A percentile compares a stretch with the other conserved stretches of the same genome.
Evolutionary conservation across 2,888 invertebrate species (phyloP).

Genomic region (Mycalesis mineus): DNA sequence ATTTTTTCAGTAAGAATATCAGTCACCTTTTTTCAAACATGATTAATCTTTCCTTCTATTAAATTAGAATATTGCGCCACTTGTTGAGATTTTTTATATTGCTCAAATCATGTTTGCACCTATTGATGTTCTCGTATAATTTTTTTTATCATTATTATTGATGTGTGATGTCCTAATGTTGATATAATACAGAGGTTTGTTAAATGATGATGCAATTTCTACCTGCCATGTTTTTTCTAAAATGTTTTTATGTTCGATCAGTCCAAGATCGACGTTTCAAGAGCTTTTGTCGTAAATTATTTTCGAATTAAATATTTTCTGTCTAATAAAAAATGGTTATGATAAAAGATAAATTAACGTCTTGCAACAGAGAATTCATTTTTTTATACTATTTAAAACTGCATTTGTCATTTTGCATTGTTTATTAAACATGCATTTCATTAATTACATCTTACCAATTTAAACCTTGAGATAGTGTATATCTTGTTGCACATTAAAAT

Average conservation of each 20-base stretch:
- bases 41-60: neutral
- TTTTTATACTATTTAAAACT: too few relatives aligned
- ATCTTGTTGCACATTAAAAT: too few relatives aligned
- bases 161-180: neutral
- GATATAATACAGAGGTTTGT: neutral
- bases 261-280: neutral
- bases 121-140: too few relatives aligned
- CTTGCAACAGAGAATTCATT: too few relatives aligned
- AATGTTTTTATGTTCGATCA: neutral
- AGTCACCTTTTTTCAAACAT: neutral
- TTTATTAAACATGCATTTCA: neutral
- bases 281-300: neutral
- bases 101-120: too few relatives aligned
- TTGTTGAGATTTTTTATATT: too few relatives aligned
- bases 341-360: too few relatives aligned
- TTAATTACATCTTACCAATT: too few relatives aligned
- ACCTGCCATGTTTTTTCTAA: neutral
- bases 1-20: neutral
- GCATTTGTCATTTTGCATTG: too few relatives aligned
- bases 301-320: neutral
- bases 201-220: conserved; percentile 3
- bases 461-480: too few relatives aligned
- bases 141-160: neutral
- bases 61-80: too few relatives aligned
- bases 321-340: neutral